A percentile compares a stretch with the other conserved stretches of the same genome.
These are phyloP conservation scores for Athalia cordata DNA, from an alignment of 2,888 invertebrate species.

Conservation along the genomic window DNA sequence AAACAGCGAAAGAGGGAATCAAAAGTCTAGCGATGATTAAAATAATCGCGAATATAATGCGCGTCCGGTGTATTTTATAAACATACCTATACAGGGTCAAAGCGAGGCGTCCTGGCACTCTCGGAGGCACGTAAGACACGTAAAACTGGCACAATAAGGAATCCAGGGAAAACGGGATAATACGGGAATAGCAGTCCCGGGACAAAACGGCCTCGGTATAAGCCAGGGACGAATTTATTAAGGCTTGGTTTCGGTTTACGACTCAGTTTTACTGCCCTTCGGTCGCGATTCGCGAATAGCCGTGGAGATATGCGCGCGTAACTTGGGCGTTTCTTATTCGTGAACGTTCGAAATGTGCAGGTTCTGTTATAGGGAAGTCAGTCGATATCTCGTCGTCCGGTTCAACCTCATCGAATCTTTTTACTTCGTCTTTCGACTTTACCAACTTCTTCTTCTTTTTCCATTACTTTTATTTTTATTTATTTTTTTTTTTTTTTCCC, in stretches of 20 bases:
- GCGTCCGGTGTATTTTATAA: too few species aligned
- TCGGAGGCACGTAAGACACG: conserved; percentile 4
- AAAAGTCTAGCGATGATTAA: too few species aligned
- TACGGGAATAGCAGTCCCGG: conserved; percentile 15
- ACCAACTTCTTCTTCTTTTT: background rate
- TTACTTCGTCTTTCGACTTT: conserved; percentile 1
- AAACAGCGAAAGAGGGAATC: too few species aligned
- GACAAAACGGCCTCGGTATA: conserved; percentile 45
- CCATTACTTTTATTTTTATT: conserved; percentile 18
- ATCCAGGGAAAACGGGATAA: conserved; percentile 26
- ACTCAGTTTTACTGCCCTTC: conserved; percentile 58
- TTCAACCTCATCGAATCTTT: conserved; percentile 19
- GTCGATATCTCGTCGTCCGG: background rate
- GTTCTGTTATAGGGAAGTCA: too few species aligned
- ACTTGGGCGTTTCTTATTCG: conserved; percentile 49
- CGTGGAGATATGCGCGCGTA: too few species aligned
- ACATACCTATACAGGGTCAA: background rate
- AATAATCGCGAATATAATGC: too few species aligned
- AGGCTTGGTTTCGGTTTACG: conserved; percentile 59
- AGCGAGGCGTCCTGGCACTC: background rate
- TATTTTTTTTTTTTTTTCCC: conserved; percentile 7
- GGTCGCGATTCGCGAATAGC: conserved; percentile 61
- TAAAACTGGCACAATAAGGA: conserved; percentile 21
- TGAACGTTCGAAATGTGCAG: conserved; percentile 13
- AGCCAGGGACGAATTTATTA: conserved; percentile 62